Evolutionary conservation across 1,140 invertebrate species (phyloP).

Genomic region (Orius laevigatus): DNA sequence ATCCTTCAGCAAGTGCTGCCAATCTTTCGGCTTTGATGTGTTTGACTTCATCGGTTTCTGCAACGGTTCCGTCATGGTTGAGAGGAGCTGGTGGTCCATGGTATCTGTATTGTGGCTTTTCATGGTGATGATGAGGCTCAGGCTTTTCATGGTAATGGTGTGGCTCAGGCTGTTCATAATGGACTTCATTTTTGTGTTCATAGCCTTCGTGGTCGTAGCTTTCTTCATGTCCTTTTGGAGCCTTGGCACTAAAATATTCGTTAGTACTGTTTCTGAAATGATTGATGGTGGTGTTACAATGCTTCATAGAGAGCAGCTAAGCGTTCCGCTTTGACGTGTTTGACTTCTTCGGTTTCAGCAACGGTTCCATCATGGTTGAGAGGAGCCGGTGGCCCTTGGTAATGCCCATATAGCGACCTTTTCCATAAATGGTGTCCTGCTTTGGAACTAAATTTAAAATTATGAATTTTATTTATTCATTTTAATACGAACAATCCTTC

Average conservation of each 20-base stretch:
- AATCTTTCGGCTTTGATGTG: not conserved
- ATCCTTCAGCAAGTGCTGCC: not conserved
- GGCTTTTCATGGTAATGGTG: not conserved
- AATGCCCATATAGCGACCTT: not conserved
- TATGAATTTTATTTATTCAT: not conserved
- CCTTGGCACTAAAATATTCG: not conserved
- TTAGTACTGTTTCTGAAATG: too few relatives aligned
- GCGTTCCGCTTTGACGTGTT: not conserved
- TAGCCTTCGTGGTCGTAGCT: not conserved
- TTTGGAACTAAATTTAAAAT: not conserved
- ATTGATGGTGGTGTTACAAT: too few relatives aligned
- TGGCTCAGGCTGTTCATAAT: not conserved
- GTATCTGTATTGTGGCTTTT: not conserved
- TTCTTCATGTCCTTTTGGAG: not conserved
- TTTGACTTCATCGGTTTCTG: not conserved
- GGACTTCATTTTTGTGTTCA: not conserved
- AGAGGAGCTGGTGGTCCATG: not conserved
- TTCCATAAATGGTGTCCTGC: too few relatives aligned
- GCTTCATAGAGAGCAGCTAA: not conserved
- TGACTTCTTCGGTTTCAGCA: not conserved
- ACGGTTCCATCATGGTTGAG: not conserved
- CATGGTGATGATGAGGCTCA: not conserved
- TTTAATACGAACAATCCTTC: too few relatives aligned
- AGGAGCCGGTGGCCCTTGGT: conserved; percentile 4
- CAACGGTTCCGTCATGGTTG: conserved; percentile 1